These are phyloP conservation scores for Platichthys stellatus DNA, from an alignment of 2,113 vertebrate species.

Conservation along the genomic window DNA sequence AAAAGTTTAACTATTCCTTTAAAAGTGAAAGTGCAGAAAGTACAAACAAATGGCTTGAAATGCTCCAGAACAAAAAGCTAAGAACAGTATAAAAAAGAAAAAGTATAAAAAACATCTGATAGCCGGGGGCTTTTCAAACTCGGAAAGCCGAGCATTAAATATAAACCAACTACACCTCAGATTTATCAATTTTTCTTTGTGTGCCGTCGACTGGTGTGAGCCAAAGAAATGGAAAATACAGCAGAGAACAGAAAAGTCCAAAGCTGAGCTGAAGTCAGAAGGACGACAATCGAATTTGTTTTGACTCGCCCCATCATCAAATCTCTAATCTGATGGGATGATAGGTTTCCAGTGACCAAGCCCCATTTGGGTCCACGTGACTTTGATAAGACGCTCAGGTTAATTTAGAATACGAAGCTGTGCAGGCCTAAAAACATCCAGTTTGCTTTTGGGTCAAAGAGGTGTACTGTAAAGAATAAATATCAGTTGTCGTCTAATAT, in stretches of 20 bases:
- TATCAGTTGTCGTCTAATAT: too few species aligned
- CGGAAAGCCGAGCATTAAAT: constrained; percentile 7
- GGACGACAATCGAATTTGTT: constrained; percentile 41
- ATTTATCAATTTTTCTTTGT: constrained; percentile 23
- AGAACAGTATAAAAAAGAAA: constrained; percentile 1
- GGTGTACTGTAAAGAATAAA: too few species aligned
- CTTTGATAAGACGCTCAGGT: background rate
- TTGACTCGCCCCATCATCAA: constrained; percentile 39
- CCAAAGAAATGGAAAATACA: constrained; percentile 16
- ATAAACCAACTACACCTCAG: constrained; percentile 10
- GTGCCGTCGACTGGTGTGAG: constrained; percentile 15
- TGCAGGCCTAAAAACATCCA: background rate
- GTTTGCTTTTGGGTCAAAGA: too few species aligned
- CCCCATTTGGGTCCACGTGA: constrained; percentile 36
- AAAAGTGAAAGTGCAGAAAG: background rate
- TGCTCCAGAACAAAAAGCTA: background rate
- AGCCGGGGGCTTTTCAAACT: background rate
- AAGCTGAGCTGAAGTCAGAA: constrained; percentile 39
- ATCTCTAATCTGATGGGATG: constrained; percentile 61
- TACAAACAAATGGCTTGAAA: background rate
- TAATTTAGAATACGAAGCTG: background rate
- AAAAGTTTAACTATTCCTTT: background rate
- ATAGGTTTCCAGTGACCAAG: constrained; percentile 32
- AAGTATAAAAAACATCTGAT: constrained; percentile 12
- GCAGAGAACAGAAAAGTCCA: constrained; percentile 30